Base-by-base conservation (phyloP, 2,797 vertebrate species). In the Sorex maritimensis region DNA sequence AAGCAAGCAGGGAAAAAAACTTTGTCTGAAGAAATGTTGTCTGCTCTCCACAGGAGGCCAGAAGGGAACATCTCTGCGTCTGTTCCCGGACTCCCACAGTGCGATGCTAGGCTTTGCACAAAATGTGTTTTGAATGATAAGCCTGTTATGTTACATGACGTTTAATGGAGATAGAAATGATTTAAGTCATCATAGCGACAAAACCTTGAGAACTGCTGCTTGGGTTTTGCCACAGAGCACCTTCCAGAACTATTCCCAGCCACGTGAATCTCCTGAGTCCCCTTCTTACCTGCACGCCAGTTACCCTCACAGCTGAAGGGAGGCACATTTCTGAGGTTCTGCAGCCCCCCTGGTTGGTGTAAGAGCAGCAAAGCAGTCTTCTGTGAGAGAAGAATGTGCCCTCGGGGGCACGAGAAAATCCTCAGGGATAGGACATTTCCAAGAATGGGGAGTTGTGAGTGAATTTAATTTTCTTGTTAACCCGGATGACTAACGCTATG, bases 61-160 rank as follows among this genome's bases (percentile, higher is more conserved):
- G 81, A 94, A 77, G 88, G 83, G 83, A 90, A 77, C 85, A 78
- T 82, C 90, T 88, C 73, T 75, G 69, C 90, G 95, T 92, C 80
- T 84, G 90, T 78, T 90, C 84, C n/a, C 63, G 17, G 93, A 34
- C 92, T 95, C 77, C 49, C 88, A 93, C 73, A 78, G 86, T 91
- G 79, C 52, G n/a, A 80, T 93, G 94, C 95, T 92, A 88, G 3
- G 10, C 93, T 96, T 97, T 93, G 81, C 81, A 52, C 52, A 88
- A 61, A 94, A 92, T 94, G 63, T 96, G 92, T 28, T 90, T 89
- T 96, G 78, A 71, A 58, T 96, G 97, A 96, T 55, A 90, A 96
- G 92, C 89, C 94, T 96, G 92, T 94, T 92, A 88, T 30, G 77
- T 91, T 96, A 94, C 77, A 90, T 61, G 75, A 13, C 75, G 69